A percentile compares a stretch with the other conserved stretches of the same genome.
Conservation (phyloP, 2,113 vertebrate species). For the Panthera leo region DNA sequence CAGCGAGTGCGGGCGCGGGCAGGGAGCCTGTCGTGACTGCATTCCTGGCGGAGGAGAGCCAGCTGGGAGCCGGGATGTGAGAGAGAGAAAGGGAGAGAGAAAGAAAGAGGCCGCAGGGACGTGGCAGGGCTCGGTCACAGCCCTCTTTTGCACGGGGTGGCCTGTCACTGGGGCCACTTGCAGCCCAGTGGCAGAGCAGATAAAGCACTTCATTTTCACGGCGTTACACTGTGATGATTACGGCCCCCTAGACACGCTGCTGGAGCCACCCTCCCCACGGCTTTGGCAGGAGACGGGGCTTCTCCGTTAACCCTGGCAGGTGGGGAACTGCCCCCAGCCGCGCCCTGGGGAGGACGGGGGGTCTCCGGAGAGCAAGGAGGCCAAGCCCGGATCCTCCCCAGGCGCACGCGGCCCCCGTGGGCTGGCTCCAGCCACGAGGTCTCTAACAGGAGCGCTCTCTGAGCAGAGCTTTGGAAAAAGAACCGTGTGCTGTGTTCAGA, state of each 20-base stretch:
- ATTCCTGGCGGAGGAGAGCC: too few species aligned
- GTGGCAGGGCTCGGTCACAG: too few species aligned
- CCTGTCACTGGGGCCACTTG: too few species aligned
- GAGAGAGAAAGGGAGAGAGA: too few species aligned
- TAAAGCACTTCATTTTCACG: too few species aligned
- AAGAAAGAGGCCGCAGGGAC: too few species aligned
- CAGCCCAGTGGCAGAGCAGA: too few species aligned
- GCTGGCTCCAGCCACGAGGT: neutral
- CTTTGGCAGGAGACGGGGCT: neutral
- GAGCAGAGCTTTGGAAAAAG: neutral
- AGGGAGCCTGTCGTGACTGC: slow-evolving; percentile 20
- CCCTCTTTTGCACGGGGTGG: too few species aligned
- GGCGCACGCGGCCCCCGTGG: neutral
- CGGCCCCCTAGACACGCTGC: neutral
- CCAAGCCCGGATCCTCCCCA: neutral
- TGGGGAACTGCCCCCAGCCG: neutral
- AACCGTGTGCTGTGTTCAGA: neutral
- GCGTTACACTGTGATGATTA: too few species aligned
- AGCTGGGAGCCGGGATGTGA: too few species aligned
- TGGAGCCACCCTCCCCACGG: neutral
- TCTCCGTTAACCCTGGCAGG: neutral
- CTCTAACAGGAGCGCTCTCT: neutral
- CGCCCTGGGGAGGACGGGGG: fast-evolving
- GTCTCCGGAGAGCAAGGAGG: too few species aligned
- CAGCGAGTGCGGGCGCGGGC: slow-evolving; percentile 60